Evolutionary conservation across 2,888 invertebrate species (phyloP), one percentile per base, ranked within the genome.

Genomic region (Polydrusus pterygomalis): DNA sequence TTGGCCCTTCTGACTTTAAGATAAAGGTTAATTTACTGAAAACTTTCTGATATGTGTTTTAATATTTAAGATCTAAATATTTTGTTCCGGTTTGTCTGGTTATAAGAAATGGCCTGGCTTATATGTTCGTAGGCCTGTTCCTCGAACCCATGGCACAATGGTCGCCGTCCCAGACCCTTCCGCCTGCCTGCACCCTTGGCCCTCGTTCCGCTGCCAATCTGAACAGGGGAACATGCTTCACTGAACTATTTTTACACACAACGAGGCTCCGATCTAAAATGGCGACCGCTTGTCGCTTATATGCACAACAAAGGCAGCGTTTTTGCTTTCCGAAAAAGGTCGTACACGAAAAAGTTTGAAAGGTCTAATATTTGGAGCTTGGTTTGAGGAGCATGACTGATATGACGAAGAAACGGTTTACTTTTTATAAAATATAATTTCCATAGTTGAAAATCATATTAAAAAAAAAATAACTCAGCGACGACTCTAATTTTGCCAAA

Each of bases 181-280:
- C 60, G 73, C 58, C 40, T 51, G 51, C 38, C 34, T 47, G 15
- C 62, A 69, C 76, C 69, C 51, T 60, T 58, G 60, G 43, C 85
- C 85, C 85, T 84, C 83, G 81, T 83, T 78, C 79, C 83, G 80
- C 82, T 84, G 85, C 85, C 85, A 85, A 86, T 86, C 85, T 85
- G 69, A 64, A 51, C 60, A 84, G 86, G 86, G 86, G 85, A 85
- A 84, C 85, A 86, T 86, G 86, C 86, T 86, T 86, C 82, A 84
- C 83, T 86, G 86, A 86, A 86, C 87, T 87, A 87, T 87, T 87
- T 87, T 87, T 87, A 87, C 85, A 85, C 67, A 67, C 85, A 84
- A 84, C 85, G 83, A 84, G 84, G 82, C 83, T 82, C 81, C 83
- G 84, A 84, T 84, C 84, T 85, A 87, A 87, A 87, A 87, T 87